Evolutionary conservation across 2,113 vertebrate species (phyloP), one percentile per base, ranked within the genome.

Genomic region (Pteronura brasiliensis): DNA sequence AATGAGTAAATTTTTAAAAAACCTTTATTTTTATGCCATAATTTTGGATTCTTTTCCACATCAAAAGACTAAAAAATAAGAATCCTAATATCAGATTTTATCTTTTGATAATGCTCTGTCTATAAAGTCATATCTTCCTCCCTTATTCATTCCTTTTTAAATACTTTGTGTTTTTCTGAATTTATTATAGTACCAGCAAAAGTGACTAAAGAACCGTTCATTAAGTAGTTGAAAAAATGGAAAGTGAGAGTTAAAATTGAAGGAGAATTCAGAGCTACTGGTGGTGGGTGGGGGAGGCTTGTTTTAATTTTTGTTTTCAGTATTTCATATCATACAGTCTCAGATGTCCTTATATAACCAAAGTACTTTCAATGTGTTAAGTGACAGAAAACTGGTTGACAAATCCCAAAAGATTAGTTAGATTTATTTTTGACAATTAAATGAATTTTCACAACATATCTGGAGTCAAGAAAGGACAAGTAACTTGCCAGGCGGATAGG

Each of bases 241-340:
- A 55, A 69, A 72, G 12, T 52, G 49, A 91, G 44, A 91, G 23
- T 7, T 79, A 59, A 92, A 74, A 84, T 59, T 80, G 77, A 93
- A 84, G 25, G 42, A 89, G 34, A 91, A 84, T 27, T 92, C 27
- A 72, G 55, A 85, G 12, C 7, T 81, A 2, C 31, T 74, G 23
- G 23, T 25, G 11, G 7, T 29, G 7, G 29, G 18, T 44, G 1
- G 13, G 7, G 10, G 67, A 18, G 4, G 52, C 52, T 85, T 83
- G 4, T 83, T 97, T 91, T 72, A 47, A 83, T 49, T 93, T 93
- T 96, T 65, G 8, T 25, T 96, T 92, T 91, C 80, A 85, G 55
- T 85, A 47, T 76, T 81, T 81, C 7, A 6, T 59, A 65, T 67
- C 65, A 74, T 23, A 69, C n/a, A 89, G 61, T 34, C 44, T 88